These are phyloP conservation scores for Drosophila acutilabella DNA, from an alignment of 2,888 invertebrate genomes.

Conservation along the genomic window DNA sequence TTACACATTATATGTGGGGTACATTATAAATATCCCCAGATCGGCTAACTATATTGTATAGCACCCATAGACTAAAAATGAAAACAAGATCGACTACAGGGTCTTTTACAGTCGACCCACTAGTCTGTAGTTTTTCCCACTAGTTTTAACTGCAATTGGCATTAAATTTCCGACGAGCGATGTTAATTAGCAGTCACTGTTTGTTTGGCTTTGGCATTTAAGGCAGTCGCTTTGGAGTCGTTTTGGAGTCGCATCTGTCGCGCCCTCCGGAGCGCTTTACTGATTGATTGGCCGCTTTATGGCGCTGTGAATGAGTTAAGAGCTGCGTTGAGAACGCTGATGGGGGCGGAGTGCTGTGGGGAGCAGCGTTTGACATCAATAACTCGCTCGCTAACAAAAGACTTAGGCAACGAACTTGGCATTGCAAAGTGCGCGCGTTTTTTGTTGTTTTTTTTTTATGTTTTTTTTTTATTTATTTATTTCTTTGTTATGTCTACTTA, in stretches of 20 bases:
- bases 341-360: not conserved
- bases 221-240: not conserved
- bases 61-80: no score
- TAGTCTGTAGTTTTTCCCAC: no score
- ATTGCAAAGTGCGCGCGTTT: constrained; percentile 40
- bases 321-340: constrained; percentile 1
- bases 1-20: no score
- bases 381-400: constrained; percentile 47
- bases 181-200: constrained; percentile 45
- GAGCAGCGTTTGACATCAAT: constrained; percentile 48
- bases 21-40: no score
- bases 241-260: constrained; percentile 12
- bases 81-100: no score
- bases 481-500: constrained; percentile 43
- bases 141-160: constrained; percentile 32
- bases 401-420: constrained; percentile 68
- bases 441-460: constrained; percentile 1
- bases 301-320: constrained; percentile 41
- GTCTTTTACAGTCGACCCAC: no score
- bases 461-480: not conserved
- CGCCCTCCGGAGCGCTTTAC: constrained; percentile 14
- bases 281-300: constrained; percentile 52
- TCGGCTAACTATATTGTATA: no score
- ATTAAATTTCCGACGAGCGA: constrained; percentile 20
- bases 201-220: constrained; percentile 28